Percentiles rank a stretch among this genome's conserved stretches.
phyloP scores from a whole-genome alignment of 1,140 invertebrate genomes.

The Drosophila gunungcola region DNA sequence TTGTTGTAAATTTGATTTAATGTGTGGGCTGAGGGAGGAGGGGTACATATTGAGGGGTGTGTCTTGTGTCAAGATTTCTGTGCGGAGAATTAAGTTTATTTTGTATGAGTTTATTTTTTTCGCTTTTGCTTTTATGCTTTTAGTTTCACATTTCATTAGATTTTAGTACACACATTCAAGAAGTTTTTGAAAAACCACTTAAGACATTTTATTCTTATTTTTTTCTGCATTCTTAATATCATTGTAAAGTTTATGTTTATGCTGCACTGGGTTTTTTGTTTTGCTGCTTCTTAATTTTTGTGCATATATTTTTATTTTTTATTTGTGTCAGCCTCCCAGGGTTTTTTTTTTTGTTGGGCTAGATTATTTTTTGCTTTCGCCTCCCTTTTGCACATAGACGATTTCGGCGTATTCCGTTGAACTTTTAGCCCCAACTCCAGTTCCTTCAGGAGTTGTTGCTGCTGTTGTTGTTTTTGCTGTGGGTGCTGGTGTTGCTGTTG shows the following conservation, averaged over 20 bases:
- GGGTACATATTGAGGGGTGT: conserved; percentile 33
- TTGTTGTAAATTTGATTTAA: conserved; percentile 79
- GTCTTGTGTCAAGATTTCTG: conserved; percentile 57
- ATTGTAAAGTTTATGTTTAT: conserved; percentile 51
- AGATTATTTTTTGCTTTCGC: conserved; percentile 62
- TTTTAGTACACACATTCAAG: conserved; percentile 77
- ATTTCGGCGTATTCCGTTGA: conserved; percentile 88
- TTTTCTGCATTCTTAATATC: conserved; percentile 48
- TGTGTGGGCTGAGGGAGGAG: conserved; percentile 41
- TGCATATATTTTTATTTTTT: conserved; percentile 28
- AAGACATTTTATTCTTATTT: conserved; percentile 42
- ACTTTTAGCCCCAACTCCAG: conserved; percentile 79
- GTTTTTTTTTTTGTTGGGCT: conserved; percentile 18
- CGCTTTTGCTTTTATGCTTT: conserved; percentile 34
- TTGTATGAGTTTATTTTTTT: conserved; percentile 32
- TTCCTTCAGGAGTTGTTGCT: conserved; percentile 37
- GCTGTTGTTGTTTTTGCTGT: conserved; percentile 55
- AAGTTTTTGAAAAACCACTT: conserved; percentile 79
- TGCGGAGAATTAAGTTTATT: conserved; percentile 60
- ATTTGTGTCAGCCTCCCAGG: conserved; percentile 63
- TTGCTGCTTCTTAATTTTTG: conserved; percentile 35
- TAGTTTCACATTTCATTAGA: conserved; percentile 68
- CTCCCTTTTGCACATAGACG: conserved; percentile 85
- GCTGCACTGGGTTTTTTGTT: conserved; percentile 61
- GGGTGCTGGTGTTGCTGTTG: conserved; percentile 77